phyloP scores from a whole-genome alignment of 2,113 vertebrate species.

The Tupaia tana region DNA sequence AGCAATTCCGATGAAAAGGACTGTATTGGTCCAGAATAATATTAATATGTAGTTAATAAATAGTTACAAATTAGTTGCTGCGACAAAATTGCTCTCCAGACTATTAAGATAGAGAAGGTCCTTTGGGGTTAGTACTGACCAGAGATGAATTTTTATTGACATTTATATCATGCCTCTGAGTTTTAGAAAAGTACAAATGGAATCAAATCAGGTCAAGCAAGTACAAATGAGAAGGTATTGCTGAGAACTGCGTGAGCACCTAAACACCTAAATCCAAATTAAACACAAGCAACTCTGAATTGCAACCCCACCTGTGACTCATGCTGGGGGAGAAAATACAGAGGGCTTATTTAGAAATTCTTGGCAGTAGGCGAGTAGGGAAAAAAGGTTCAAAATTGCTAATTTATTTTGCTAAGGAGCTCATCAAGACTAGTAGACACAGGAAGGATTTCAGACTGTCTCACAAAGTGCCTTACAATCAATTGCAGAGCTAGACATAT shows the following conservation, averaged over 20 bases:
- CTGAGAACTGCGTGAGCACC: slow-evolving; percentile 70
- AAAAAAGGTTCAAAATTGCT: slow-evolving; percentile 44
- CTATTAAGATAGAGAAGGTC: slow-evolving; percentile 54
- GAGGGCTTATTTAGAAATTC: slow-evolving; percentile 64
- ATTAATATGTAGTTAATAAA: slow-evolving; percentile 53
- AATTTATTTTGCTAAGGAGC: slow-evolving; percentile 70
- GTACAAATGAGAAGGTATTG: slow-evolving; percentile 82
- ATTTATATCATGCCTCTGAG: slow-evolving; percentile 83
- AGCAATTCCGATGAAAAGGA: background rate
- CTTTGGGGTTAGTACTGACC: slow-evolving; percentile 66
- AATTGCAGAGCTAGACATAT: slow-evolving; percentile 38
- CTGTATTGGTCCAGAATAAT: slow-evolving; percentile 6
- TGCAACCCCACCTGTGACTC: slow-evolving; percentile 43
- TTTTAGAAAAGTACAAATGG: slow-evolving; percentile 75
- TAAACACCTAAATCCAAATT: slow-evolving; percentile 78
- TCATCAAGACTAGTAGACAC: slow-evolving; percentile 40
- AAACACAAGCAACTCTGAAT: slow-evolving; percentile 64
- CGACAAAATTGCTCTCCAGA: slow-evolving; percentile 54
- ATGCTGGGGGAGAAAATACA: background rate
- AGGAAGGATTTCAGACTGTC: slow-evolving; percentile 57
- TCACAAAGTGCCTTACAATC: slow-evolving; percentile 69
- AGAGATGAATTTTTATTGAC: slow-evolving; percentile 87
- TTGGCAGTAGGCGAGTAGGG: slow-evolving; percentile 36
- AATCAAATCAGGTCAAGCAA: slow-evolving; percentile 84
- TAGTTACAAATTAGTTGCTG: slow-evolving; percentile 63